Percentiles rank a stretch among this genome's conserved stretches.
phyloP scores from a whole-genome alignment of 2,888 invertebrate genomes.

The Pogonocherus hispidulus region DNA sequence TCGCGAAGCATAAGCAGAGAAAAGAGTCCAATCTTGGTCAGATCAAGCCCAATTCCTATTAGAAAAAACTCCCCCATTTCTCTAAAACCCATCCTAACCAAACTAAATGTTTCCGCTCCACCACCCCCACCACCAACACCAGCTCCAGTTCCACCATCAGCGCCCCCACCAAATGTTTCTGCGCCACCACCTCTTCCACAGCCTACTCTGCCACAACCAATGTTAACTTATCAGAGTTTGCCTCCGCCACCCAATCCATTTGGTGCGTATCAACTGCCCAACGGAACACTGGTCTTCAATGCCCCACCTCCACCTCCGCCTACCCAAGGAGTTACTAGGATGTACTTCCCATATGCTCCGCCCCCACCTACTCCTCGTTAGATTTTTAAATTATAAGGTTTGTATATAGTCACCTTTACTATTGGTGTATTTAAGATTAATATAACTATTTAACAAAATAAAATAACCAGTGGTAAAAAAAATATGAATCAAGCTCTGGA shows the following conservation, averaged over 20 bases:
- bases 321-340: slow-evolving; percentile 51
- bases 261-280: slow-evolving; percentile 61
- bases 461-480: too few species aligned
- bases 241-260: slow-evolving; percentile 60
- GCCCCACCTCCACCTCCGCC: slow-evolving; percentile 63
- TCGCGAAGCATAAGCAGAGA: slow-evolving; percentile 41
- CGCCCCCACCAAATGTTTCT: slow-evolving; percentile 20
- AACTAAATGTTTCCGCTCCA: background rate
- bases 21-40: slow-evolving; percentile 37
- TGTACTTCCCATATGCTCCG: slow-evolving; percentile 60
- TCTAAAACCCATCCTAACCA: background rate
- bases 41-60: slow-evolving; percentile 29
- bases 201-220: slow-evolving; percentile 39
- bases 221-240: slow-evolving; percentile 38
- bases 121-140: slow-evolving; percentile 32
- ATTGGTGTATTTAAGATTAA: too few species aligned
- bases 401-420: background rate
- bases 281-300: slow-evolving; percentile 63
- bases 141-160: slow-evolving; percentile 21
- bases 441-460: too few species aligned
- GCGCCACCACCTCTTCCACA: slow-evolving; percentile 27
- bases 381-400: slow-evolving; percentile 10
- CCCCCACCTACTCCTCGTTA: slow-evolving; percentile 64
- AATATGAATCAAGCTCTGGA: too few species aligned
- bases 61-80: background rate